Percentiles rank a stretch among this genome's conserved stretches.
Evolutionary conservation across 2,888 invertebrate species (phyloP).

Genomic region (Volucella inanis): DNA sequence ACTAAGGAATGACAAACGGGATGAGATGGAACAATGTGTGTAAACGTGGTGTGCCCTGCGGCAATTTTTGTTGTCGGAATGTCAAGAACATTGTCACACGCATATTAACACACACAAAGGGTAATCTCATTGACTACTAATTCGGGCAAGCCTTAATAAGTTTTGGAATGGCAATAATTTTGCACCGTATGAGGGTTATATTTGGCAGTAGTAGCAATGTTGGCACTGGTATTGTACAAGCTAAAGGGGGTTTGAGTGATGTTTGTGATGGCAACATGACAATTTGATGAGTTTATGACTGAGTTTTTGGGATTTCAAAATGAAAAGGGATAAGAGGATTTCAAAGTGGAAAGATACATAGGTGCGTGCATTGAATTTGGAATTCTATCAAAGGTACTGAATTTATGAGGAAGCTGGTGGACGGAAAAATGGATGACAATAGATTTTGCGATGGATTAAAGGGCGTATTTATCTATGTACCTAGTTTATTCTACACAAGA

Average conservation of each 20-base stretch:
- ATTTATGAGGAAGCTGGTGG: too few species aligned
- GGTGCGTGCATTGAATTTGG: background rate
- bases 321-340: slow-evolving; percentile 17
- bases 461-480: too few species aligned
- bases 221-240: background rate
- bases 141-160: slow-evolving; percentile 38
- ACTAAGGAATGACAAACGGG: slow-evolving; percentile 25
- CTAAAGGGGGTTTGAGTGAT: background rate
- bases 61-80: slow-evolving; percentile 79
- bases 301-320: background rate
- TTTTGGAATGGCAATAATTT: slow-evolving; percentile 50
- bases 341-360: background rate
- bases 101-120: slow-evolving; percentile 78
- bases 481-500: too few species aligned
- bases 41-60: slow-evolving; percentile 74
- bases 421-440: background rate
- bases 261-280: slow-evolving; percentile 39
- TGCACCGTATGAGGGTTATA: slow-evolving; percentile 25
- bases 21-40: slow-evolving; percentile 9
- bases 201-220: background rate
- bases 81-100: slow-evolving; percentile 79
- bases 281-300: slow-evolving; percentile 39
- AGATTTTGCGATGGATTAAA: too few species aligned
- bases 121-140: slow-evolving; percentile 43
- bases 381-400: too few species aligned